Base-by-base conservation (phyloP, 2,113 vertebrate genomes). In the Phrynocephalus versicolor region DNA sequence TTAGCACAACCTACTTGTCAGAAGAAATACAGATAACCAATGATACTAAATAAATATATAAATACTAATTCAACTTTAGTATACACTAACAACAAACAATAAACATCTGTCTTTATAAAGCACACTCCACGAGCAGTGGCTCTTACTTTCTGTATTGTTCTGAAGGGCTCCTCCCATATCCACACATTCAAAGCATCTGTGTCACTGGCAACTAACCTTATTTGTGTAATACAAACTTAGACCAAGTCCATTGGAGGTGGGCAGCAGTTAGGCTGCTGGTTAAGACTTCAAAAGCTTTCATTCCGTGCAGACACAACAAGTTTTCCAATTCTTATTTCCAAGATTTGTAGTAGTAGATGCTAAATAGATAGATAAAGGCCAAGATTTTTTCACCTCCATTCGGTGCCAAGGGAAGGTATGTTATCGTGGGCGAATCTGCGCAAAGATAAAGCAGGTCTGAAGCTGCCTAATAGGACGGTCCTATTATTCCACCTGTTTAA, bases 401-500 rank as follows among this genome's bases (percentile, higher is more conserved):
- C 84, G 74, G 87, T 90, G 79, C 79, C 70, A 87, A 79, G 39
- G 81, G 86, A 58, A 64, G 80, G 77, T 64, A 15, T 70, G 82
- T 25, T 86, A 21, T 89, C 91, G 89, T 85, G 87, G 93, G 83
- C 93, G 91, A 94, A 94, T 88, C 75, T 93, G 88, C 85, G 85
- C 75, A 33, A 41, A 89, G 84, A 82, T 85, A 89, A 21, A 55
- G 18, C 23, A 84, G 33, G 18, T 86, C 87, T 96, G 87, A 90
- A 89, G 90, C 93, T 85, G 88, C 87, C 58, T 88, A 91, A 84
- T 87, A 91, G 89, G 91, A 89, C 87, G 86, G 81, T 89, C 91
- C 89, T 82, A 89, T 88, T 92, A 79, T 92, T 92, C 89, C 88
- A 90, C 85, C 89, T 93, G 88, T 87, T 83, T 95, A 92, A 94